Evolutionary conservation across 2,888 invertebrate genomes (phyloP), one percentile per base, ranked within the genome.

Genomic region (Corythucha ciliata): DNA sequence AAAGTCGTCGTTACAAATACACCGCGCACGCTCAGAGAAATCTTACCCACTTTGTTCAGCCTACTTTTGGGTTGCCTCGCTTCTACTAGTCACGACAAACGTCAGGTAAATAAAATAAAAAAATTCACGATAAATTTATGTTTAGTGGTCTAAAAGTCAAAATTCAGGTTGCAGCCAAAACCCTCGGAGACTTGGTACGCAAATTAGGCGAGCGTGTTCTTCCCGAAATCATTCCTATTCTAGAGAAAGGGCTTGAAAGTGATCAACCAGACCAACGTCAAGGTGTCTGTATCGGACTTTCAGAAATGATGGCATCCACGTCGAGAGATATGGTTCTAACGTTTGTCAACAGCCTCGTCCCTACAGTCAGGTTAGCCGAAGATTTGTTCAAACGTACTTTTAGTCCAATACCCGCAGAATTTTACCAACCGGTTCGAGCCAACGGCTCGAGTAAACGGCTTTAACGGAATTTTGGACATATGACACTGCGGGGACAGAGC

Each of bases 1-100:
- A 98, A 98, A 75, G 90, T 97, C 59, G 93, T 98, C 1, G 97
- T 98, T 1, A 89, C 94, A 1, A 97, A 98, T 68, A 98, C 97
- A 0, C 97, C 97, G 1, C 79, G 92, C 67, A 97, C 97, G 0
- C 73, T 98, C 37, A 77, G 92, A 55, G 97, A 97, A 76, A 96
- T 98, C 63, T 74, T 98, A 58, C 91, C 93, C 5, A 92, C 93
- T 0, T 72, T 98, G 39, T 98, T 98, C 71, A 79, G 86, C 12
- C 73, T 97, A 45, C 72, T 98, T 55, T 74, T 98, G 48, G 90
- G 93, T 44, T 94, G 94, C 69, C 75, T 98, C 59, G 96, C 97
- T 2, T 93, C 92, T 66, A 89, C 90, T 44, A 93, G 92, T 69
- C 90, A 87, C 65, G 97, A 97, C 69, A 94, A 96, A 68, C 75